These are phyloP conservation scores for Artemia sinica DNA, from an alignment of 2,888 invertebrate species.

Conservation along the genomic window DNA sequence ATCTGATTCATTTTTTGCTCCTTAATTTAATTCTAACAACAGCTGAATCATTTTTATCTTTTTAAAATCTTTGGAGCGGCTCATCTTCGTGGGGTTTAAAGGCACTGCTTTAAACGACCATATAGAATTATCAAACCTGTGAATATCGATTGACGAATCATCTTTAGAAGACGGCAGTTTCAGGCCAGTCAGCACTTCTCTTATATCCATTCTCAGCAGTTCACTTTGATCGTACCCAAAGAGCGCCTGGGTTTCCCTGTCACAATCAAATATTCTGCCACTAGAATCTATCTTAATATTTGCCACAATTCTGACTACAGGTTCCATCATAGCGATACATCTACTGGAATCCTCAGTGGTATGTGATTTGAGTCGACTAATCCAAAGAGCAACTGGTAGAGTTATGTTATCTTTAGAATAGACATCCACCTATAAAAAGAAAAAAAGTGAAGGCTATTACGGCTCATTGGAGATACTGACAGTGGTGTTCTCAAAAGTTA, in stretches of 20 bases:
- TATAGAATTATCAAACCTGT: no score
- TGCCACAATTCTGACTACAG: slow-evolving; percentile 44
- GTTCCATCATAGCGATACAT: slow-evolving; percentile 47
- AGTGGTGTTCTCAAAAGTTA: no score
- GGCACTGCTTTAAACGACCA: slow-evolving; percentile 23
- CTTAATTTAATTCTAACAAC: no score
- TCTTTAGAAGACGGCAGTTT: slow-evolving; percentile 33
- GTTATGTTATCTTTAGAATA: slow-evolving; percentile 39
- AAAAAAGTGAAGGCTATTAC: no score
- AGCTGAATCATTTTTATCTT: no score
- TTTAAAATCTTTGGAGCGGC: no score
- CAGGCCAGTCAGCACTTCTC: slow-evolving; percentile 38
- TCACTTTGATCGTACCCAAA: slow-evolving; percentile 40
- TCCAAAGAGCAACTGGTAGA: slow-evolving; percentile 48
- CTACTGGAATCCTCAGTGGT: slow-evolving; percentile 36
- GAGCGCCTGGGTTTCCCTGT: slow-evolving; percentile 36
- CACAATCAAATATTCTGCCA: slow-evolving; percentile 28
- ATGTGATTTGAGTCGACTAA: slow-evolving; percentile 34
- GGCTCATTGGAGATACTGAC: no score
- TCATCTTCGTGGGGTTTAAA: no score
- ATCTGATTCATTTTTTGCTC: no score
- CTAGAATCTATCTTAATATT: slow-evolving; percentile 31
- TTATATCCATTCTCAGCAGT: slow-evolving; percentile 37
- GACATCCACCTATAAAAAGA: slow-evolving; percentile 41
- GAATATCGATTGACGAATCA: neutral